These are phyloP conservation scores for Ctenopoma kingsleyae DNA, from an alignment of 2,797 vertebrate genomes.

Conservation along the genomic window DNA sequence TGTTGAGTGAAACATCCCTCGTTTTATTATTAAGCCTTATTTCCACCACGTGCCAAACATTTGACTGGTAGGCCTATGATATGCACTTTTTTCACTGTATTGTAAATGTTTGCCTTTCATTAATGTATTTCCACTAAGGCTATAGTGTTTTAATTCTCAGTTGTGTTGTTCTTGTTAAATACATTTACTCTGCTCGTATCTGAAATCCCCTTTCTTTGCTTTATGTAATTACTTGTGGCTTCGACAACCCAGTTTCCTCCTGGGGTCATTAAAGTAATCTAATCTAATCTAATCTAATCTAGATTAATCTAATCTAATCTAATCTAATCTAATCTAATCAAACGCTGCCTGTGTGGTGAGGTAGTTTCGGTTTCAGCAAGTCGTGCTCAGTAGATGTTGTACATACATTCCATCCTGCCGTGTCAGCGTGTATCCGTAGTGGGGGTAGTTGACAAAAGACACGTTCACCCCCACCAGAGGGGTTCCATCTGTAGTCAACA, in stretches of 20 bases:
- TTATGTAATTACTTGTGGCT: conserved; percentile 39
- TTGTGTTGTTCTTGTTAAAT: conserved; percentile 31
- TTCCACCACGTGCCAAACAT: neutral
- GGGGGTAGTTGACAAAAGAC: conserved; percentile 98
- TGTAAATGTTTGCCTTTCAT: neutral
- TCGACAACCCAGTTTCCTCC: conserved; percentile 21
- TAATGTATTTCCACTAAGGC: neutral
- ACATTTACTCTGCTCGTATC: conserved; percentile 32
- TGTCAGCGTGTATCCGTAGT: conserved; percentile 98
- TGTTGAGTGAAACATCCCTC: neutral
- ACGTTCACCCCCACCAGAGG: conserved; percentile 98
- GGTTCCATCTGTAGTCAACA: conserved; percentile 97
- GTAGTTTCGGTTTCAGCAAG: conserved; percentile 63
- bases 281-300: conserved; percentile 44
- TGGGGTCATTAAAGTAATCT: conserved; percentile 39
- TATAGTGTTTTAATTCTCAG: conserved; percentile 21
- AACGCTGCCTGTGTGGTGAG: conserved; percentile 50
- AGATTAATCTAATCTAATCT: conserved; percentile 58
- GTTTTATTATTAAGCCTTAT: neutral
- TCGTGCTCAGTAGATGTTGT: conserved; percentile 59
- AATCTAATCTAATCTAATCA: conserved; percentile 58
- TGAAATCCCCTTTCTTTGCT: conserved; percentile 29
- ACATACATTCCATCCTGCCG: conserved; percentile 99
- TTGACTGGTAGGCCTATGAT: neutral
- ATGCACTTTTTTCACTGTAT: neutral